Evolutionary conservation across 2,888 invertebrate species (phyloP).

Genomic region (Cyrtodaria siliqua): DNA sequence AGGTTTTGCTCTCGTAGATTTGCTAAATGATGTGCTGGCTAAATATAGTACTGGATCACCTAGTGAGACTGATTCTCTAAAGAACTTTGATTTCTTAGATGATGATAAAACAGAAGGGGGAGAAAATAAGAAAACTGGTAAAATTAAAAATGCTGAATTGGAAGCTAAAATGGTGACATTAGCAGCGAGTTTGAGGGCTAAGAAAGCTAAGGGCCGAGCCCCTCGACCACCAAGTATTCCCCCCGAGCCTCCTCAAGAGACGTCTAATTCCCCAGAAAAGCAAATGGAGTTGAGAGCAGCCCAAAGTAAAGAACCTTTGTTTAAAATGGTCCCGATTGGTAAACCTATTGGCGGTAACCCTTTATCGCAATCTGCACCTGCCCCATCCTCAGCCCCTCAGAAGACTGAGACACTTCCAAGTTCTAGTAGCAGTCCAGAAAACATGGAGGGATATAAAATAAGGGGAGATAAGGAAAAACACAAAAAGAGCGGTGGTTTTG

Average conservation of each 20-base stretch:
- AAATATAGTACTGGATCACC: slow-evolving; percentile 66
- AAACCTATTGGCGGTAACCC: slow-evolving; percentile 67
- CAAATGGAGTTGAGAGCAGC: slow-evolving; percentile 50
- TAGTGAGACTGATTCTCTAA: slow-evolving; percentile 61
- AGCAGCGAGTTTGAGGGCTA: slow-evolving; percentile 76
- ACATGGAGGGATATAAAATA: slow-evolving; percentile 46
- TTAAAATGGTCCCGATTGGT: slow-evolving; percentile 79
- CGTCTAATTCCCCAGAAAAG: slow-evolving; percentile 53
- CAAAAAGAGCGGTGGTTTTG: slow-evolving; percentile 72
- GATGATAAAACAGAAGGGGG: slow-evolving; percentile 23
- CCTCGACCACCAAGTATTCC: slow-evolving; percentile 78
- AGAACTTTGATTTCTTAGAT: slow-evolving; percentile 48
- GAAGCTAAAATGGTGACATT: slow-evolving; percentile 78
- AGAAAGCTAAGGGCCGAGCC: slow-evolving; percentile 74
- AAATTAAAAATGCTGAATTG: slow-evolving; percentile 72
- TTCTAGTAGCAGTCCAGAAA: slow-evolving; percentile 37
- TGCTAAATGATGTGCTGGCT: slow-evolving; percentile 77
- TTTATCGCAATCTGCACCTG: slow-evolving; percentile 34
- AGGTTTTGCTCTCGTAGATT: slow-evolving; percentile 74
- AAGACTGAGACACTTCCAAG: slow-evolving; percentile 7
- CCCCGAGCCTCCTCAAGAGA: slow-evolving; percentile 62
- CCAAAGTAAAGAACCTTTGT: slow-evolving; percentile 72
- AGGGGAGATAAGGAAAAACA: slow-evolving; percentile 49
- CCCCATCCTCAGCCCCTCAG: slow-evolving; percentile 7
- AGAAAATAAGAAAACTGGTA: slow-evolving; percentile 37